Conservation (phyloP, 2,888 invertebrate genomes). For the Seira musarum region DNA sequence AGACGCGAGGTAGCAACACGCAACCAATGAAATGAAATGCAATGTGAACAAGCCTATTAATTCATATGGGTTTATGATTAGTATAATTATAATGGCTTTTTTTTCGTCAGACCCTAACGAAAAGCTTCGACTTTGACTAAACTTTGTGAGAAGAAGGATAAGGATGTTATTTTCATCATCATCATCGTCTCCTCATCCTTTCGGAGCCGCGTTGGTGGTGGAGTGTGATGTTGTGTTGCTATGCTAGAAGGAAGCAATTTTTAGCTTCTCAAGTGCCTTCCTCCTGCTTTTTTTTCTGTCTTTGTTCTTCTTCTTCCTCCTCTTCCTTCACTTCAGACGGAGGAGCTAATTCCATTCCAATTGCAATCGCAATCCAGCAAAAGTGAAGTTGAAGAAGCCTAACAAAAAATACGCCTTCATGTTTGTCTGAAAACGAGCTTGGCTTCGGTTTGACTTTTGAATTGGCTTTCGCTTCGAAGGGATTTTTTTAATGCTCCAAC, state of each 20-base stretch:
- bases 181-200: no score
- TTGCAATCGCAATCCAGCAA: constrained; percentile 28
- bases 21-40: no score
- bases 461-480: background rate
- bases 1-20: background rate
- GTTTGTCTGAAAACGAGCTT: background rate
- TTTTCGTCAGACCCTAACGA: no score
- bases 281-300: constrained; percentile 25
- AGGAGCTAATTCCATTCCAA: background rate
- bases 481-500: background rate
- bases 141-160: no score
- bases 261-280: constrained; percentile 31
- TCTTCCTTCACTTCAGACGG: constrained; percentile 13
- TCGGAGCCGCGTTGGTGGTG: constrained; percentile 20
- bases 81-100: background rate
- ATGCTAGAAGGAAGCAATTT: constrained; percentile 33
- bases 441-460: background rate
- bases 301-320: constrained; percentile 39
- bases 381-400: constrained; percentile 11
- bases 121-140: no score
- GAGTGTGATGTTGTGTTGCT: no score
- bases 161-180: no score
- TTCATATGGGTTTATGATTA: background rate
- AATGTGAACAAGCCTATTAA: background rate
- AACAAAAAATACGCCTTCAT: background rate